Conservation (phyloP, 1,140 invertebrate species). For the Lepidurus couesii region DNA sequence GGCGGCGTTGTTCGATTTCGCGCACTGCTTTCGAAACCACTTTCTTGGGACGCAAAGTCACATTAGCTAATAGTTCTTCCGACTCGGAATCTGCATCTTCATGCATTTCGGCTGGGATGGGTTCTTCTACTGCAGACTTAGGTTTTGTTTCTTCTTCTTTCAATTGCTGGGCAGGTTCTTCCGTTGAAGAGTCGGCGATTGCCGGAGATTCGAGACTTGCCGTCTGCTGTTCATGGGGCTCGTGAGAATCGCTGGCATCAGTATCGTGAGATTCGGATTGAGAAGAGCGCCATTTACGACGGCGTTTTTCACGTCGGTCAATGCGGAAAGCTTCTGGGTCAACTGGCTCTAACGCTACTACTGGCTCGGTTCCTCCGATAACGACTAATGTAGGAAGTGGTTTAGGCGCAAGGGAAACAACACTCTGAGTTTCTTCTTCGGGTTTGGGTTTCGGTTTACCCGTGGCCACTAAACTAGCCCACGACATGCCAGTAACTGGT, state of each 20-base stretch:
- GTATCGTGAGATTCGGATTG: constrained; percentile 38
- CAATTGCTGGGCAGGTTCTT: background rate
- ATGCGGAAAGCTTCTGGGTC: constrained; percentile 51
- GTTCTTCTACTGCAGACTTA: background rate
- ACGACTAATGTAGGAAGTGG: constrained; percentile 26
- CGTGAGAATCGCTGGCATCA: background rate
- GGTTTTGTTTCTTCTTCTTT: background rate
- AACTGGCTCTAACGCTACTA: constrained; percentile 36
- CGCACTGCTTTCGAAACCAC: constrained; percentile 26
- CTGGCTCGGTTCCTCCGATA: constrained; percentile 30
- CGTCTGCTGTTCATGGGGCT: background rate
- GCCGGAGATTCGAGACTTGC: background rate
- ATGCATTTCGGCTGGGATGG: background rate
- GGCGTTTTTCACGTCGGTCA: constrained; percentile 46
- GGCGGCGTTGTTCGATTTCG: constrained; percentile 31
- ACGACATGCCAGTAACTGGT: background rate
- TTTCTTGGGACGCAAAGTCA: background rate
- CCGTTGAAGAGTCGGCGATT: background rate
- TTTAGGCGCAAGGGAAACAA: constrained; percentile 5
- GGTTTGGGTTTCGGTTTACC: constrained; percentile 31
- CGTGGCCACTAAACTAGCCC: constrained; percentile 33
- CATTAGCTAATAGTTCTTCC: background rate
- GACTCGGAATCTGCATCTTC: background rate
- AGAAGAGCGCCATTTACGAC: constrained; percentile 47
- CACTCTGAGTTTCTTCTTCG: constrained; percentile 10